Base-by-base conservation (phyloP, 2,888 invertebrate species). In the Drosophila infuscata region DNA sequence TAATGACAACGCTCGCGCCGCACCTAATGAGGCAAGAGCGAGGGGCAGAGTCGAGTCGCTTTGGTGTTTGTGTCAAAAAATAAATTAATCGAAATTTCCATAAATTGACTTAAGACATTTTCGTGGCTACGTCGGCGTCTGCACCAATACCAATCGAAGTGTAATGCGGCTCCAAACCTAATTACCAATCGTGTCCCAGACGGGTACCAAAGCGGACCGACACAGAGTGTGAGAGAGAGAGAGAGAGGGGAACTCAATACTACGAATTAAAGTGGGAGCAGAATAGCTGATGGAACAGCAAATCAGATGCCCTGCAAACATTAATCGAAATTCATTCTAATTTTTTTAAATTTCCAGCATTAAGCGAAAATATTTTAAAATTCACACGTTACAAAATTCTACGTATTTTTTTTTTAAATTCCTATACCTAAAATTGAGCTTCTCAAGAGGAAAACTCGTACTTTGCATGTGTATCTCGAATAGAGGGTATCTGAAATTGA, bases 41-140 rank as follows among this genome's bases (percentile, higher is more conserved):
- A 25, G 29, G 32, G 33, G 17, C 7, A 2, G 25, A 25, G 25
- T 25, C 25, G 25, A 15, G 35, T 25, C 20, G 41, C 12, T 25
- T 25, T 46, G 15, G 12, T 25, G 36, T 54, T 61, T 69, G 65
- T 75, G 82, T 87, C 85, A 81, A 75, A 82, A 73, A 82, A 70
- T 74, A 82, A 89, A 82, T 87, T 64, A 80, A 88, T 82, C 80
- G 74, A 82, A 88, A 85, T 89, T 85, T 88, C 73, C 88, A 84
- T 89, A 84, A 82, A 80, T 84, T 79, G 75, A 57, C 48, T 54
- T 63, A 68, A 61, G 73, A 68, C 64, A 79, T 58, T 71, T 69
- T 52, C 79, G 64, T 65, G 53, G 12, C 72, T 67, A 53, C 77
- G 52, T 38, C 62, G 53, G 12, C 71, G 71, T 67, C 82, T 64